Conservation (phyloP, 2,888 invertebrate genomes). For the Chalcosyrphus nemorum region DNA sequence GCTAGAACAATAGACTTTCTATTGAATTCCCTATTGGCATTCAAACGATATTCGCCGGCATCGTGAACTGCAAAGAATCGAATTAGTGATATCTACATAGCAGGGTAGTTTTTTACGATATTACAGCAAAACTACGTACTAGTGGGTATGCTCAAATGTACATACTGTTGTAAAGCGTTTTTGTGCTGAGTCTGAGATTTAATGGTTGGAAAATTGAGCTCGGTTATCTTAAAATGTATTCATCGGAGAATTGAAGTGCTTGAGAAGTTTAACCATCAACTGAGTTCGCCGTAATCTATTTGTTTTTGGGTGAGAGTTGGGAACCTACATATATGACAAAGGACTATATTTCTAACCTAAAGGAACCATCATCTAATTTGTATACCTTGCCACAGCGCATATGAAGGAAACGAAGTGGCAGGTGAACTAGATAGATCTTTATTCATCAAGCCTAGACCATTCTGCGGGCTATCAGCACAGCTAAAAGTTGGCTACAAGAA, state of each 20-base stretch:
- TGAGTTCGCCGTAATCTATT: neutral
- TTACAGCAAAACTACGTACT: neutral
- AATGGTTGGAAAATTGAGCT: neutral
- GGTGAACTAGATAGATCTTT: too few species aligned
- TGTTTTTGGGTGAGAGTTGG: neutral
- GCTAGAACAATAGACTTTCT: conserved; percentile 32
- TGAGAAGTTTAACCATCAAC: neutral
- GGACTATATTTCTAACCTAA: too few species aligned
- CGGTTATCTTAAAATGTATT: neutral
- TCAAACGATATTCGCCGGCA: conserved; percentile 15
- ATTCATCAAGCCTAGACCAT: too few species aligned
- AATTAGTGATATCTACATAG: neutral
- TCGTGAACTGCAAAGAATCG: conserved; percentile 4
- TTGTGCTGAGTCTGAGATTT: neutral
- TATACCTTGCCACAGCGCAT: too few species aligned
- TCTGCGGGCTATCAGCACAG: too few species aligned
- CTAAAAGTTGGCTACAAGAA: too few species aligned
- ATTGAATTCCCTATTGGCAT: conserved; percentile 30
- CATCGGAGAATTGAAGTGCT: neutral
- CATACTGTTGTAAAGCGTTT: neutral
- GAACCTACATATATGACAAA: neutral
- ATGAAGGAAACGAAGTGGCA: too few species aligned
- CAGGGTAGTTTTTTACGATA: neutral
- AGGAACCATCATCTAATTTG: too few species aligned
- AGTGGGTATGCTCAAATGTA: neutral